A percentile compares a stretch with the other conserved stretches of the same genome.
phyloP scores from a whole-genome alignment of 2,888 invertebrate genomes.

The Taenaris catops region DNA sequence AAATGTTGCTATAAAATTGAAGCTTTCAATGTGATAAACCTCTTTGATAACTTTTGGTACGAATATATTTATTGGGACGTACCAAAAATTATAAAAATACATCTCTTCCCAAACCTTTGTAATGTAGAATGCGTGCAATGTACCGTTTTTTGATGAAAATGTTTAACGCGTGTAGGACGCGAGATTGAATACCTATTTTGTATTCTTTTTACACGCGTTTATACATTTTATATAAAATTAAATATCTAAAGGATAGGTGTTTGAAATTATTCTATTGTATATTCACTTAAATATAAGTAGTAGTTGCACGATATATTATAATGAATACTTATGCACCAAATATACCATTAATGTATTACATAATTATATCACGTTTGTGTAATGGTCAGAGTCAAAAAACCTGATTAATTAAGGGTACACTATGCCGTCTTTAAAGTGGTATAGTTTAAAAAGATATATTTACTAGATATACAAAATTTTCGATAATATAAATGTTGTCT shows the following conservation, averaged over 20 bases:
- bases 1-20: slow-evolving; percentile 27
- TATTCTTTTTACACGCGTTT: slow-evolving; percentile 56
- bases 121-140: slow-evolving; percentile 6
- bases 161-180: slow-evolving; percentile 58
- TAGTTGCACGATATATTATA: slow-evolving; percentile 21
- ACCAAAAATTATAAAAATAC: slow-evolving; percentile 9
- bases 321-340: slow-evolving; percentile 23
- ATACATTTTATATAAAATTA: slow-evolving; percentile 38
- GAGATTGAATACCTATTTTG: slow-evolving; percentile 52
- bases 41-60: slow-evolving; percentile 13
- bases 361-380: slow-evolving; percentile 14
- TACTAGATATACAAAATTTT: slow-evolving; percentile 16
- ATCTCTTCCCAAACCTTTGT: slow-evolving; percentile 12
- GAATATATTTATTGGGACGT: slow-evolving; percentile 13
- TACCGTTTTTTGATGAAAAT: slow-evolving; percentile 30
- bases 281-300: slow-evolving; percentile 18
- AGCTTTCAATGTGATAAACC: slow-evolving; percentile 35
- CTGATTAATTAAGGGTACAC: slow-evolving; percentile 49
- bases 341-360: slow-evolving; percentile 23
- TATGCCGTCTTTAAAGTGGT: slow-evolving; percentile 28
- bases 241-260: slow-evolving; percentile 12
- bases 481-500: slow-evolving; percentile 23
- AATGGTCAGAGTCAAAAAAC: slow-evolving; percentile 59
- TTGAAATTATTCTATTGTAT: slow-evolving; percentile 23
- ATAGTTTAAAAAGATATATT: slow-evolving; percentile 14